These are phyloP conservation scores for Cenopis cana DNA, from an alignment of 2,888 invertebrate species.

Conservation along the genomic window DNA sequence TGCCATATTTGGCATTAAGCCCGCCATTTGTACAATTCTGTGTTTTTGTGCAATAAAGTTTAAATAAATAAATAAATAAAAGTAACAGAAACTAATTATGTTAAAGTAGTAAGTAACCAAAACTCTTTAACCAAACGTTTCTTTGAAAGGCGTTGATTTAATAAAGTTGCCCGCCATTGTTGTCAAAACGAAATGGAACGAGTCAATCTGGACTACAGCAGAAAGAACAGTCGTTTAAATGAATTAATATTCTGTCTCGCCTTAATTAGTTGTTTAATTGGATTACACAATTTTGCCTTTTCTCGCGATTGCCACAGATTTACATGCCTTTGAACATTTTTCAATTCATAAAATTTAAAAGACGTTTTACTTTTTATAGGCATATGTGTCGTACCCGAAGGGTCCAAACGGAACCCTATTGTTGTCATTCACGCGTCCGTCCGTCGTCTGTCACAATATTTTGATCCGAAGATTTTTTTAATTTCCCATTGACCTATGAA, in stretches of 20 bases:
- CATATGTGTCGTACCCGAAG: no score
- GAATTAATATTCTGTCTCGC: slow-evolving; percentile 41
- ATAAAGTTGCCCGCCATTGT: slow-evolving; percentile 31
- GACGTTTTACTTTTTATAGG: no score
- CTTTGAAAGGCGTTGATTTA: slow-evolving; percentile 30
- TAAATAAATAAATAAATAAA: no score
- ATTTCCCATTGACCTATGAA: no score
- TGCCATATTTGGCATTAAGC: no score
- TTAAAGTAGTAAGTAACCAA: slow-evolving; percentile 15
- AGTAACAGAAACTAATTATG: slow-evolving; percentile 24
- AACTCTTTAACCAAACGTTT: slow-evolving; percentile 19
- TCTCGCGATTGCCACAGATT: slow-evolving; percentile 27
- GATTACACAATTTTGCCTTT: slow-evolving; percentile 38
- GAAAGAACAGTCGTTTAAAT: slow-evolving; percentile 38
- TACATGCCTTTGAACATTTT: slow-evolving; percentile 11
- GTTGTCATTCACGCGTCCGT: no score
- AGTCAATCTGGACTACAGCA: slow-evolving; percentile 33
- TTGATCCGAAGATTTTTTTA: no score
- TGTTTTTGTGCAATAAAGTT: no score
- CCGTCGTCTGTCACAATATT: no score
- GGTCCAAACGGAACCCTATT: no score
- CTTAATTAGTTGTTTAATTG: slow-evolving; percentile 41
- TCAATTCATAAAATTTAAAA: not conserved
- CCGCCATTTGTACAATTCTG: no score
- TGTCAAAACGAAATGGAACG: slow-evolving; percentile 32